phyloP scores from a whole-genome alignment of 2,113 vertebrate species.

The Motacilla tschutschensis region DNA sequence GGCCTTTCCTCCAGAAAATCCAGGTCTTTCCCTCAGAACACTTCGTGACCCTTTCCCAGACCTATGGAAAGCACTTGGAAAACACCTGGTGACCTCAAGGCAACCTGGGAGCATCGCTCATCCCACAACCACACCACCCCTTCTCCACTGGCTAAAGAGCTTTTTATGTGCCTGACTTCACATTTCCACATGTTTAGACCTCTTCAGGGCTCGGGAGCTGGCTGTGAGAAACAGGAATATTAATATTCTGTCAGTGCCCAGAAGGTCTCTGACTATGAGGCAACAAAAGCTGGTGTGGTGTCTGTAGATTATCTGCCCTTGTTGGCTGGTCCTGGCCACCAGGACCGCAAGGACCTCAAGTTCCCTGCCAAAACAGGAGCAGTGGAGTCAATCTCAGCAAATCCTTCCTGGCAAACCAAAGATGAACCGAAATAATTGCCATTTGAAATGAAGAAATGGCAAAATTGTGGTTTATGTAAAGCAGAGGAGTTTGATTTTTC shows the following conservation, averaged over 20 bases:
- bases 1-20: not conserved
- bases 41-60: not conserved
- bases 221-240: not conserved
- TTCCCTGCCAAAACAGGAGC: not conserved
- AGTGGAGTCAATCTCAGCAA: not conserved
- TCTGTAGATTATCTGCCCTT: not conserved
- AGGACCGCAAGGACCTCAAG: not conserved
- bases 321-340: not conserved
- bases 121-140: not conserved
- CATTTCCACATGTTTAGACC: not conserved
- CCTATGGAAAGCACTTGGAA: not conserved
- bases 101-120: not conserved
- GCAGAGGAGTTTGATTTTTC: not conserved
- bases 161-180: not conserved
- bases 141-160: not conserved
- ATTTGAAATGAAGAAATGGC: not conserved
- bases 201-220: not conserved
- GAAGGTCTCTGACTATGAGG: not conserved
- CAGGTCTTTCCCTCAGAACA: not conserved
- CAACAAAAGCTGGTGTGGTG: not conserved
- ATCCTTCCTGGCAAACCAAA: not conserved
- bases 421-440: not conserved
- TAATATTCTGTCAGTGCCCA: constrained; percentile 5
- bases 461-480: not conserved
- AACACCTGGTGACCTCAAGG: not conserved